Base-by-base conservation (phyloP, 2,888 invertebrate species). In the Drosophila pegasa region DNA sequence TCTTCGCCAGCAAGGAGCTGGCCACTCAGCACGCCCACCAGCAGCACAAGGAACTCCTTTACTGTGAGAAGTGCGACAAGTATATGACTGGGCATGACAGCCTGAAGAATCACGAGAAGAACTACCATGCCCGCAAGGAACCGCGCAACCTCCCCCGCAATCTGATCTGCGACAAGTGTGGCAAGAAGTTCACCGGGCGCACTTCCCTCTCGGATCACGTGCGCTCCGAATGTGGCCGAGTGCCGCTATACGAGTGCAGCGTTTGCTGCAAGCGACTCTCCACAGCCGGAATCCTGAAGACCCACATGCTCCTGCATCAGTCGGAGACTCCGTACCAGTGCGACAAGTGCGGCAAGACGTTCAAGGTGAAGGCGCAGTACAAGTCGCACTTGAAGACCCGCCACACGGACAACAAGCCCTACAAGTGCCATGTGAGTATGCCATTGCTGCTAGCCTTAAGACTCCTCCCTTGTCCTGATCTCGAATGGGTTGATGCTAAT, bases 391-490 rank as follows among this genome's bases (percentile, higher is more conserved):
- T 92, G 31, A 91, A 89, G 75, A 90, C 93, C 27, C 91, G 91
- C 1, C 93, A 93, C 73, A 93, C 92, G 0, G 93, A 93, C 16
- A 92, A 92, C 67, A 93, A 93, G 68, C 93, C 93, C 3, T 93
- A 92, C 74, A 92, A 93, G 74, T 93, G 93, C 74, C 90, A 92
- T 74, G 92, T 92, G 75, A 87, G 90, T 80, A 45, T 12, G 27
- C 6, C 16, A 6, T 29, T n/a, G 38, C 27, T 6, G 8, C 12
- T 29, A 20, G 14, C 38, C 18, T 14, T 29, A 27, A 20, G n/a
- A n/a, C n/a, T n/a, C n/a, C n/a, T n/a, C n/a, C n/a, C n/a, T n/a
- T n/a, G n/a, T n/a, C n/a, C n/a, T n/a, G n/a, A n/a, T n/a, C n/a
- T n/a, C n/a, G n/a, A n/a, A n/a, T n/a, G n/a, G n/a, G n/a, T n/a